Conservation (phyloP, 2,888 invertebrate species). For the Cepaea hortensis region DNA sequence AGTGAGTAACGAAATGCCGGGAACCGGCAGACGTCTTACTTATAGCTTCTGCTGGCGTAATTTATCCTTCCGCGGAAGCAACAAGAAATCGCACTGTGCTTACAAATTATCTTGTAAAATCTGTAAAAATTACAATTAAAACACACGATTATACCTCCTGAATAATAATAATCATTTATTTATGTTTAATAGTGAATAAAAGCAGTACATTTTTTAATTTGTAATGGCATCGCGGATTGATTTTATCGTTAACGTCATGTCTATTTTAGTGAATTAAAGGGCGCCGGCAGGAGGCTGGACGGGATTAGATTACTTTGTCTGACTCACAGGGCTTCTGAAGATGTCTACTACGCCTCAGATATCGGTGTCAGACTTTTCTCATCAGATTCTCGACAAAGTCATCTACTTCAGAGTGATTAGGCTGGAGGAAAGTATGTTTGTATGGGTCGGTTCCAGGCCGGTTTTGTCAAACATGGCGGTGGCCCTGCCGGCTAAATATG, state of each 20-base stretch:
- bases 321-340: not conserved
- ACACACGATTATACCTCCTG: too few relatives aligned
- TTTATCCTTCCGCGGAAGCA: conserved; percentile 21
- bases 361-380: conserved; percentile 44
- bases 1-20: not conserved
- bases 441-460: conserved; percentile 65
- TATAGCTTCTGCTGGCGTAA: too few relatives aligned
- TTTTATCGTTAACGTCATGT: conserved; percentile 5
- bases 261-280: conserved; percentile 37
- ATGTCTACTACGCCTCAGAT: conserved; percentile 31
- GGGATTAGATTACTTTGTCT: not conserved
- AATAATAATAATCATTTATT: too few relatives aligned
- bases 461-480: conserved; percentile 64
- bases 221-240: conserved; percentile 10
- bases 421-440: conserved; percentile 63
- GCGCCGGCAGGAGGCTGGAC: not conserved
- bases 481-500: conserved; percentile 64
- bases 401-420: conserved; percentile 65
- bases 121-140: too few relatives aligned
- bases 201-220: too few relatives aligned
- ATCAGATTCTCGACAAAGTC: conserved; percentile 45
- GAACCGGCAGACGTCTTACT: not conserved
- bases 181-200: not conserved
- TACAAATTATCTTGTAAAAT: too few relatives aligned
- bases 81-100: too few relatives aligned